A percentile compares a stretch with the other conserved stretches of the same genome.
Conservation (phyloP, 2,797 vertebrate species). For the Amphiprion clarkii region DNA sequence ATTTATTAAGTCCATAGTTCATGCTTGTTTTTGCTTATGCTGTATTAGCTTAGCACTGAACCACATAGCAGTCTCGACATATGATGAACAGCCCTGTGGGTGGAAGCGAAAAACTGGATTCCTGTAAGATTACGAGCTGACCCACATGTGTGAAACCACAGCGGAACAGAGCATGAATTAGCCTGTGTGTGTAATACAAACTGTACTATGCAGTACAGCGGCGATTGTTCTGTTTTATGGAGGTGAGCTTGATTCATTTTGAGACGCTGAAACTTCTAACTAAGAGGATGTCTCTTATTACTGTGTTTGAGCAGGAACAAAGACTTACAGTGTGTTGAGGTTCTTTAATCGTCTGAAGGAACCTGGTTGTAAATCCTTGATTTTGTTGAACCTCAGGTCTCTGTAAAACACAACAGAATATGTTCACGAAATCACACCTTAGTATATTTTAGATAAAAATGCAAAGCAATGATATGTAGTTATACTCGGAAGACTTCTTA, state of each 20-base stretch:
- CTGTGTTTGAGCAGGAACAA: neutral
- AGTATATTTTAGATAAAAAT: neutral
- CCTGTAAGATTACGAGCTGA: constrained; percentile 70
- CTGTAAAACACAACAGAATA: constrained; percentile 78
- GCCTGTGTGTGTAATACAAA: constrained; percentile 24
- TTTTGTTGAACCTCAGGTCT: constrained; percentile 98
- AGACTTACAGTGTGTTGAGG: constrained; percentile 92
- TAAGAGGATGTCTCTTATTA: neutral
- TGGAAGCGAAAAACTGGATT: constrained; percentile 69
- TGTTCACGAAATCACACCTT: neutral
- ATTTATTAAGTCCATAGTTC: neutral
- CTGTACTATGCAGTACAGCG: neutral
- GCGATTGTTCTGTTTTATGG: constrained; percentile 19
- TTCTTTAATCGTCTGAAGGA: constrained; percentile 93
- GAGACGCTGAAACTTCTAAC: neutral
- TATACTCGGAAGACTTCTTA: constrained; percentile 1
- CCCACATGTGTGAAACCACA: constrained; percentile 66
- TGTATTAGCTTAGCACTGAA: constrained; percentile 46
- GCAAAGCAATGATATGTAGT: neutral
- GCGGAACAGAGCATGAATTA: constrained; percentile 43
- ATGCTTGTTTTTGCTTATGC: constrained; percentile 2
- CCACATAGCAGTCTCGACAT: constrained; percentile 38
- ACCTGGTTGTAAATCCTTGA: constrained; percentile 94
- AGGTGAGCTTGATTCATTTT: constrained; percentile 22
- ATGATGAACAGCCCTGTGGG: constrained; percentile 59